Base-by-base conservation (phyloP, 1,140 invertebrate genomes). In the Venustaconcha ellipsiformis region DNA sequence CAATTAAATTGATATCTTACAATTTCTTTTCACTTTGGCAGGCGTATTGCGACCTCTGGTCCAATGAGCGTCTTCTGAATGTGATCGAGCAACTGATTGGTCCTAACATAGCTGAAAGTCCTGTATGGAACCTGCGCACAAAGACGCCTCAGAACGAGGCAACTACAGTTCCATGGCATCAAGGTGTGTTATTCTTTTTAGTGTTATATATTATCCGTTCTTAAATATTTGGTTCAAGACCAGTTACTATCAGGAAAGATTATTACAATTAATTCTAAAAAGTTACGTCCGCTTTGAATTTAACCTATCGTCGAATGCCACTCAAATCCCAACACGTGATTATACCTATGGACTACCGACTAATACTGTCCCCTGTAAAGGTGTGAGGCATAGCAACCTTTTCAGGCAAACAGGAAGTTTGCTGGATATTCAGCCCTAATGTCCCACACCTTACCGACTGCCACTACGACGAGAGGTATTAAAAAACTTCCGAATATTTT, bases 121-220 rank as follows among this genome's bases (percentile, higher is more conserved):
- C 88, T 0, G 87, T 88, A 0, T 89, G 86, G 87, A 89, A 88
- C 66, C 82, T 89, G 11, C 70, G 88, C 14, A 85, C 87, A 17
- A 89, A 89, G 67, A 86, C 86, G 13, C 87, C 88, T 0, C 66
- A 79, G 55, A 72, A 82, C 72, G 82, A 85, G 57, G 82, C 83
- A 30, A 84, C 83, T 2, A 82, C 79, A 18, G 88, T 88, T 4
- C 88, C 88, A 1, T 88, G 88, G 88, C 88, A 89, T 79, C 88
- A 89, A 83, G 87, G 87, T 88, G 72, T 37, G n/a, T 65, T 15
- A 23, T 64, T 66, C 2, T 37, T 37, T 37, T 37, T 37, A 6
- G 8, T 2, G 37, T 37, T 37, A 4, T 5, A 6, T 37, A 37
- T 5, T 37, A 37, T 37, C 37, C 8, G 37, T 37, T 37, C 37